These are phyloP conservation scores for Sciaenops ocellatus DNA, from an alignment of 2,797 vertebrate genomes.

Conservation along the genomic window DNA sequence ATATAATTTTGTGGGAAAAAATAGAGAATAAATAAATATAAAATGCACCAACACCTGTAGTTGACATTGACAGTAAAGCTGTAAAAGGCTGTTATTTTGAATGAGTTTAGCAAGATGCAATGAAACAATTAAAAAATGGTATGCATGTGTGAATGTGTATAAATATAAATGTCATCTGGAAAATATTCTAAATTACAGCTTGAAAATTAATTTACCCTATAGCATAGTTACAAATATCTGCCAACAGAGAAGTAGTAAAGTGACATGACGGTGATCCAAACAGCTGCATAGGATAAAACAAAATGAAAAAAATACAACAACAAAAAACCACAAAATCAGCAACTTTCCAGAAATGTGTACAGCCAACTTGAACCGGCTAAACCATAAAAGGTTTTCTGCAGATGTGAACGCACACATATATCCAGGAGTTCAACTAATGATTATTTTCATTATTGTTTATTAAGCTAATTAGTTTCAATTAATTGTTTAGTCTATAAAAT, in stretches of 20 bases:
- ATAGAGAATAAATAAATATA: background rate
- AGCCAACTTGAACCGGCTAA: background rate
- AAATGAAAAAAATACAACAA: background rate
- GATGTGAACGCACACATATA: slow-evolving; percentile 7
- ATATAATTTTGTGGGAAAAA: background rate
- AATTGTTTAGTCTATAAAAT: background rate
- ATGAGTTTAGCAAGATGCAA: background rate
- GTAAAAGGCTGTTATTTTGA: background rate
- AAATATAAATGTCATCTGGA: background rate
- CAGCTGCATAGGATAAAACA: background rate
- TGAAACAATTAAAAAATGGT: background rate
- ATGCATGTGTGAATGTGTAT: background rate
- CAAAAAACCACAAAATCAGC: background rate
- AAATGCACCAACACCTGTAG: background rate
- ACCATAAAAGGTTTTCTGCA: background rate
- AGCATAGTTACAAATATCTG: background rate
- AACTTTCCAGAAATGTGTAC: background rate
- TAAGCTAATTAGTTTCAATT: background rate
- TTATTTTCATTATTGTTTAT: background rate
- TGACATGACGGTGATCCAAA: background rate
- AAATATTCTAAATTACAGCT: slow-evolving; percentile 3
- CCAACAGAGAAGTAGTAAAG: background rate
- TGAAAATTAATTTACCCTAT: background rate
- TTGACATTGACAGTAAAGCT: background rate
- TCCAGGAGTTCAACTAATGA: background rate